These are phyloP conservation scores for Drosophila neutralis DNA, from an alignment of 2,888 invertebrate species.

Conservation along the genomic window DNA sequence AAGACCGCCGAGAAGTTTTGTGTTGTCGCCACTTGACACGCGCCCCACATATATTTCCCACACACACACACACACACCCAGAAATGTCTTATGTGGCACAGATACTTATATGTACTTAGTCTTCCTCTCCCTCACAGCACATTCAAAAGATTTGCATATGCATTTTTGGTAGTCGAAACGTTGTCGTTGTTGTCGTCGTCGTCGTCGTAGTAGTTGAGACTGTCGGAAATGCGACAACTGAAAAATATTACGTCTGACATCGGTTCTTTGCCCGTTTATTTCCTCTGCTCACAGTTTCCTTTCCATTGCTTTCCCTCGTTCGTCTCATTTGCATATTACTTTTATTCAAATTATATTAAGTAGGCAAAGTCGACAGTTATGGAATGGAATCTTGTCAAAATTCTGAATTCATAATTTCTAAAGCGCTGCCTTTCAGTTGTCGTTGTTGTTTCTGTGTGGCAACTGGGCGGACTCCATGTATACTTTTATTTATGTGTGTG, in stretches of 20 bases:
- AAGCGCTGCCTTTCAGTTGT: conserved; percentile 15
- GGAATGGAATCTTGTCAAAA: conserved; percentile 48
- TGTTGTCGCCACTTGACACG: conserved; percentile 77
- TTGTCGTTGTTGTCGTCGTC: conserved; percentile 16
- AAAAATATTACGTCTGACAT: conserved; percentile 65
- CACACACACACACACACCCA: not conserved
- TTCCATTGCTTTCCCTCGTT: not conserved
- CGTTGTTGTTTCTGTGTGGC: conserved; percentile 13
- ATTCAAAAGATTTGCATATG: conserved; percentile 59
- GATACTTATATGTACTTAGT: conserved; percentile 34
- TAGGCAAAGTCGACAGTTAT: conserved; percentile 58
- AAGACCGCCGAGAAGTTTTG: conserved; percentile 44
- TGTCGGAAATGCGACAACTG: conserved; percentile 75
- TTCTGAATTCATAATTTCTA: conserved; percentile 51
- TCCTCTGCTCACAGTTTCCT: conserved; percentile 27
- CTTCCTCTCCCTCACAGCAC: conserved; percentile 1
- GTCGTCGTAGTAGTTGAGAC: conserved; percentile 14
- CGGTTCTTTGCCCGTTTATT: conserved; percentile 37
- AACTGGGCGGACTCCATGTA: conserved; percentile 16
- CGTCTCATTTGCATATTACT: conserved; percentile 64
- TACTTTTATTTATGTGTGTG: not conserved
- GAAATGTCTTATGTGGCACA: conserved; percentile 31
- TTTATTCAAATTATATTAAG: conserved; percentile 72
- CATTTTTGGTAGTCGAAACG: conserved; percentile 64
- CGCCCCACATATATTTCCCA: conserved; percentile 73